Conservation (phyloP, 2,113 vertebrate genomes). For the Lasiurus cinereus region DNA sequence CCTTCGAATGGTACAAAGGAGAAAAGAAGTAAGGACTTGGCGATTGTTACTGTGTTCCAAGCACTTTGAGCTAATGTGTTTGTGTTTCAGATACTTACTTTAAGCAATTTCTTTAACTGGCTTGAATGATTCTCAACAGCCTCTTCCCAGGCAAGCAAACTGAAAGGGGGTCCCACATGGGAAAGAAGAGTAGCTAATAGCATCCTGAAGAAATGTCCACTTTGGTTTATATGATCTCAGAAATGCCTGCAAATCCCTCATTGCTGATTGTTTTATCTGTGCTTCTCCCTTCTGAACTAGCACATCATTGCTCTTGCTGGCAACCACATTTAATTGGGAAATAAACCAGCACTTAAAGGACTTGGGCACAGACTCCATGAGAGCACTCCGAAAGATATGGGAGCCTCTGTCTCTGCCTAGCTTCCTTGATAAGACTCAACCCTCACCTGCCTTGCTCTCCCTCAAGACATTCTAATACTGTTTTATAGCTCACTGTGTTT, state of each 20-base stretch:
- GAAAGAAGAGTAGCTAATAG: not conserved
- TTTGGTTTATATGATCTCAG: conserved; percentile 50
- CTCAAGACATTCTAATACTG: not conserved
- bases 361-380: not conserved
- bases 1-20: conserved; percentile 98
- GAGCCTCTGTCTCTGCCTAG: not conserved
- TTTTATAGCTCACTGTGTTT: conserved; percentile 16
- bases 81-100: conserved; percentile 62
- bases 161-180: not conserved
- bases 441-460: not conserved
- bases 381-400: not conserved
- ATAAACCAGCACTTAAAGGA: conserved; percentile 24
- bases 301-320: not conserved
- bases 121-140: conserved; percentile 59
- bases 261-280: not conserved
- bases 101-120: conserved; percentile 62
- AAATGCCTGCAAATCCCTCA: conserved; percentile 11
- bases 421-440: conserved; percentile 12
- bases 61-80: conserved; percentile 61
- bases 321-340: conserved; percentile 10
- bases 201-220: conserved; percentile 49
- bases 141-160: not conserved
- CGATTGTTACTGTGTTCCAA: conserved; percentile 47
- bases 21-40: conserved; percentile 95
- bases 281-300: not conserved